A percentile compares a stretch with the other conserved stretches of the same genome.
Evolutionary conservation across 2,113 vertebrate species (phyloP).

Genomic region (Chionomys nivalis): DNA sequence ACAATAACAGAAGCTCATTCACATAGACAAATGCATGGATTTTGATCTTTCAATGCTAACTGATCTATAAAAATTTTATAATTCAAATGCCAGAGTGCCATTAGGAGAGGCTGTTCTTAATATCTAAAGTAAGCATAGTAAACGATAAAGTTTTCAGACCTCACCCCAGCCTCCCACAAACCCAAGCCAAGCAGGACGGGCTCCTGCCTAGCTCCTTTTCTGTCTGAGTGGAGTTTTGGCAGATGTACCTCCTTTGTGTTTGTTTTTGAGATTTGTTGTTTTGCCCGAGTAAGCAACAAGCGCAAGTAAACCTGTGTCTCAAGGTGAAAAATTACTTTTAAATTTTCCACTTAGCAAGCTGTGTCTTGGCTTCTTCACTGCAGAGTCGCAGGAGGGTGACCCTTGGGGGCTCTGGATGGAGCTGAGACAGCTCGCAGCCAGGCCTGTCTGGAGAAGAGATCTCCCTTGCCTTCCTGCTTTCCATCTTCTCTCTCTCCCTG

Average conservation of each 20-base stretch:
- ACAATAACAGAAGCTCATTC: neutral
- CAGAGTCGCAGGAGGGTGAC: neutral
- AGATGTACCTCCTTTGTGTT: slow-evolving; percentile 30
- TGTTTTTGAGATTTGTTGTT: slow-evolving; percentile 64
- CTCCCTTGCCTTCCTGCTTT: neutral
- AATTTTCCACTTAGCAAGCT: slow-evolving; percentile 63
- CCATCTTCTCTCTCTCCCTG: neutral
- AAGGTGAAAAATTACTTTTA: slow-evolving; percentile 77
- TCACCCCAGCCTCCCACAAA: accelerated
- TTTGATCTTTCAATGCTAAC: neutral
- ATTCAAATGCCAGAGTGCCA: neutral
- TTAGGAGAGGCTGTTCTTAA: neutral
- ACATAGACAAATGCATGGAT: neutral
- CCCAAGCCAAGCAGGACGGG: accelerated
- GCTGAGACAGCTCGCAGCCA: neutral
- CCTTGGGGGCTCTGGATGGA: neutral
- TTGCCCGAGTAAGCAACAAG: slow-evolving; percentile 69
- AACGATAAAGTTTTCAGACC: neutral
- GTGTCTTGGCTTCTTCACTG: neutral
- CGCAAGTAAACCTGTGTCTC: slow-evolving; percentile 70
- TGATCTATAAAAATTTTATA: neutral
- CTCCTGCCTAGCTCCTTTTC: neutral
- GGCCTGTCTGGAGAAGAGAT: neutral
- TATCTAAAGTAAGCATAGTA: neutral
- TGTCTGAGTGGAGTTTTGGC: slow-evolving; percentile 67